These are phyloP conservation scores for Spinus olivaceus DNA, from an alignment of 2,797 vertebrate species.

Conservation along the genomic window DNA sequence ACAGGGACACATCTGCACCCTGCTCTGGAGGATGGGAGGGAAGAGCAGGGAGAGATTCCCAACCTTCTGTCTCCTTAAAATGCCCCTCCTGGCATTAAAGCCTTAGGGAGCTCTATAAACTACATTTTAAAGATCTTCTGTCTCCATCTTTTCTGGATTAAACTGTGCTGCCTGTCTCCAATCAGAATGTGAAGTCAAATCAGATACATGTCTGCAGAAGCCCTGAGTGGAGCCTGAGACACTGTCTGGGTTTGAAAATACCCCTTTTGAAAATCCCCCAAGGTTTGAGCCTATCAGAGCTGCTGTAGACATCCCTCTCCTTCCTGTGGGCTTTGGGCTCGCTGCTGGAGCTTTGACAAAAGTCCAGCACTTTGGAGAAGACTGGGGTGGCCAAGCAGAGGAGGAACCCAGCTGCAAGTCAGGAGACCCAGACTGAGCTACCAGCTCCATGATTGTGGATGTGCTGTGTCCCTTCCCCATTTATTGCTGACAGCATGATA, in stretches of 20 bases:
- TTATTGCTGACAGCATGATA: conserved; percentile 38
- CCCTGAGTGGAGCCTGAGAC: background rate
- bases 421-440: background rate
- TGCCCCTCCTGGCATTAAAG: background rate
- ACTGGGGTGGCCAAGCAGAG: background rate
- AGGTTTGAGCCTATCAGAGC: background rate
- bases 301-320: background rate
- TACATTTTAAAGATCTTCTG: background rate
- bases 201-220: background rate
- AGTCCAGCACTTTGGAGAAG: background rate
- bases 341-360: accelerated
- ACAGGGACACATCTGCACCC: background rate
- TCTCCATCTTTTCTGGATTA: conserved; percentile 19
- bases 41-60: background rate
- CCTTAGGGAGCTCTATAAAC: background rate
- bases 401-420: background rate
- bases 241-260: background rate
- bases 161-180: background rate
- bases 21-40: background rate
- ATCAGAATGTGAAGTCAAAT: background rate
- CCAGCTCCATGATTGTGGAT: background rate
- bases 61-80: background rate
- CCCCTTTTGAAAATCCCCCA: background rate
- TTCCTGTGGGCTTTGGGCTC: background rate
- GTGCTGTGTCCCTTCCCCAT: background rate